Percentiles rank a stretch among this genome's conserved stretches.
Evolutionary conservation across 1,140 invertebrate species (phyloP).

Genomic region (Lepidostoma basale): DNA sequence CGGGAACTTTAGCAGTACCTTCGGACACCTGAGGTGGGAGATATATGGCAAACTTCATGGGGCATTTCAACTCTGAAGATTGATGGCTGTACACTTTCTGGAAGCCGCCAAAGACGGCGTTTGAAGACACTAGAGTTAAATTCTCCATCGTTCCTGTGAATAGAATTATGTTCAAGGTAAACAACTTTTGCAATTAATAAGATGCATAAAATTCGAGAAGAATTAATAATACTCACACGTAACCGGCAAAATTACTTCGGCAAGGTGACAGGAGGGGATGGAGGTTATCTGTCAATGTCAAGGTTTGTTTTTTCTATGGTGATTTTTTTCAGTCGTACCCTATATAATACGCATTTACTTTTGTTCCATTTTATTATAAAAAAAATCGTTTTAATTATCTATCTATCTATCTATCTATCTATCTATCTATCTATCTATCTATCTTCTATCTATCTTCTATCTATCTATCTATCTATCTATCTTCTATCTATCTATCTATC

Average conservation of each 20-base stretch:
- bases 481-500: too few relatives aligned
- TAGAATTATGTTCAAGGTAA: background rate
- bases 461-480: too few relatives aligned
- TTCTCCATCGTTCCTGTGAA: slow-evolving; percentile 51
- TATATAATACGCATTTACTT: too few relatives aligned
- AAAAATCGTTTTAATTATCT: too few relatives aligned
- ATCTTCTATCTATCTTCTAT: too few relatives aligned
- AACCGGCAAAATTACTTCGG: background rate
- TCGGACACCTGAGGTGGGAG: slow-evolving; percentile 77
- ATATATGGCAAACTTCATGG: slow-evolving; percentile 93
- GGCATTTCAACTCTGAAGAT: slow-evolving; percentile 81
- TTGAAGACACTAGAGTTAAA: slow-evolving; percentile 69
- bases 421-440: too few relatives aligned
- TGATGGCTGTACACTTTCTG: slow-evolving; percentile 88
- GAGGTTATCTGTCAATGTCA: slow-evolving; percentile 7
- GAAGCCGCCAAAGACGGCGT: slow-evolving; percentile 79
- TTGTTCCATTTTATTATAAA: too few relatives aligned
- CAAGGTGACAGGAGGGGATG: background rate
- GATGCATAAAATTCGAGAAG: background rate
- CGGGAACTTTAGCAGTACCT: slow-evolving; percentile 71
- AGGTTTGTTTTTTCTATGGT: background rate
- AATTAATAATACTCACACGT: background rate
- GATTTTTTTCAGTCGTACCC: background rate
- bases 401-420: too few relatives aligned
- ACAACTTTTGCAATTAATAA: background rate